Conservation (phyloP, 1,140 invertebrate genomes). For the Melipona quadrifasciata region DNA sequence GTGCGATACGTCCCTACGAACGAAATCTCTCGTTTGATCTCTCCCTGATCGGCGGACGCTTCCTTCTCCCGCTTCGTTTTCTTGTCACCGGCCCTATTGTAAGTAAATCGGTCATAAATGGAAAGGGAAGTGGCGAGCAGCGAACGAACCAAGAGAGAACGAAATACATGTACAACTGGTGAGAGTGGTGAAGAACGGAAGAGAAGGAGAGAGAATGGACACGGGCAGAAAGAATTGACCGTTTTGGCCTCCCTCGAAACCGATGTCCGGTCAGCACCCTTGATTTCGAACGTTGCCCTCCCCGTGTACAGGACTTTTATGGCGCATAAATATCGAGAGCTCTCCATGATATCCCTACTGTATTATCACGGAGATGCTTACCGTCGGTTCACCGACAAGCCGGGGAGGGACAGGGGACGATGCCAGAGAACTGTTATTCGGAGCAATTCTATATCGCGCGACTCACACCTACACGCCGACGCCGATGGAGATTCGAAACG, state of each 20-base stretch:
- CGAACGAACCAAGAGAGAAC: background rate
- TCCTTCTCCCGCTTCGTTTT: conserved; percentile 18
- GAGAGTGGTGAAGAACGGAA: conserved; percentile 47
- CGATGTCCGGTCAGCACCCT: conserved; percentile 79
- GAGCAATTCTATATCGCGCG: conserved; percentile 68
- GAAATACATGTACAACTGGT: background rate
- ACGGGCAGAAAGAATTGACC: conserved; percentile 56
- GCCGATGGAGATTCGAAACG: conserved; percentile 39
- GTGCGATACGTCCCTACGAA: conserved; percentile 14
- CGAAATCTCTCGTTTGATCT: conserved; percentile 54
- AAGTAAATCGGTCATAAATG: conserved; percentile 80
- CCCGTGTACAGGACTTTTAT: conserved; percentile 79
- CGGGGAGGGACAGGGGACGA: background rate
- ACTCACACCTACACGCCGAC: conserved; percentile 57
- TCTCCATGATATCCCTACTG: conserved; percentile 78
- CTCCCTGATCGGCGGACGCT: conserved; percentile 34
- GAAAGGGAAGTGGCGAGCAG: conserved; percentile 42
- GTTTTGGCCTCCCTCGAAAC: conserved; percentile 72
- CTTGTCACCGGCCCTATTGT: conserved; percentile 72
- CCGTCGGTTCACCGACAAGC: conserved; percentile 29
- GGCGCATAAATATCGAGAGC: conserved; percentile 81
- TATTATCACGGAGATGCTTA: conserved; percentile 78
- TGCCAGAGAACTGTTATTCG: conserved; percentile 66
- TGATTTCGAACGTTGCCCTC: conserved; percentile 71
- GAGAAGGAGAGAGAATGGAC: conserved; percentile 30